Base-by-base conservation (phyloP, 2,113 vertebrate genomes). In the Muntiacus reevesi region DNA sequence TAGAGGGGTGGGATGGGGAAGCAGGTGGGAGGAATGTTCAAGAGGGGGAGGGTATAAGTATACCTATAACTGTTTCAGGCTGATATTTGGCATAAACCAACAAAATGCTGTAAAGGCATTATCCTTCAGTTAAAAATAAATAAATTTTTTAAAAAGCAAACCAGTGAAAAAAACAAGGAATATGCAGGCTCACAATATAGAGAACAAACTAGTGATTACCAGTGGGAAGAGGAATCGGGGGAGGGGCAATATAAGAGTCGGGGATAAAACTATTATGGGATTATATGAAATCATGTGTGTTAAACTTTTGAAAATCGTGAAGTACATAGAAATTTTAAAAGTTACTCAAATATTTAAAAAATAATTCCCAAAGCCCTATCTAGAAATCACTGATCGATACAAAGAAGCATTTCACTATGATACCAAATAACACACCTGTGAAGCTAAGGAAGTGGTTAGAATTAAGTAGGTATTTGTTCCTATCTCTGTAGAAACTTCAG, bases 391-490 rank as follows among this genome's bases (percentile, higher is more conserved):
- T 97, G 91, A 89, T 81, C 8, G 47, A 91, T 52, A 8, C 43
- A 87, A 83, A 92, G 92, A 97, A 97, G 94, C 81, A 45, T 94
- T 87, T 86, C 87, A 2, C n/a, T 98, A 27, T 95, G 82, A 86
- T 97, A 98, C 94, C 45, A 97, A 89, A 95, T 96, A 36, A 94
- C 36, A 28, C 47, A 97, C 92, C 43, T 93, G 60, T 45, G 83
- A 95, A 60, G 60, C 91, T 94, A 60, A 94, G 91, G 92, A 96
- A 36, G 89, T 28, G 60, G 55, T 87, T 89, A 94, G 95, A 93
- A 97, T 55, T 5, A 67, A 83, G 71, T 57, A 82, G 36, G 55
- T 74, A 64, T 95, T 94, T 74, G 10, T 15, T 0, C 84, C 33
- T 96, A 93, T 87, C 78, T 71, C 21, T 59, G 57, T 16, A 71